A percentile compares a stretch with the other conserved stretches of the same genome.
These are phyloP conservation scores for Augochlora pura DNA, from an alignment of 1,140 invertebrate genomes.

Conservation along the genomic window DNA sequence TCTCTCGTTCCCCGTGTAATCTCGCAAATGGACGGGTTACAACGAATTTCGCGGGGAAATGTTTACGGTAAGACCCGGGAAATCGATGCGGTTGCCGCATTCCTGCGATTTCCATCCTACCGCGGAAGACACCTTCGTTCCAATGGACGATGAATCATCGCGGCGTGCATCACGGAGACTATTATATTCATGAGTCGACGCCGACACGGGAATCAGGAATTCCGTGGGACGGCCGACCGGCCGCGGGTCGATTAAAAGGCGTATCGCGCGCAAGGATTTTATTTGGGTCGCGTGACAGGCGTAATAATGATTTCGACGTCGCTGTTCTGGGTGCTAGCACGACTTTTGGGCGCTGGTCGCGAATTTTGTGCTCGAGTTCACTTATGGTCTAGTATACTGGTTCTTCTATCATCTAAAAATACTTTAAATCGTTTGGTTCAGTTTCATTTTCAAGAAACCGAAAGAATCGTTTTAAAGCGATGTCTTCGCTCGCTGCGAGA, in stretches of 20 bases:
- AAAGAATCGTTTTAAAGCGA: too few relatives aligned
- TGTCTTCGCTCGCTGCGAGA: too few relatives aligned
- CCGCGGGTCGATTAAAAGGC: slow-evolving; percentile 10
- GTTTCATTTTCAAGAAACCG: too few relatives aligned
- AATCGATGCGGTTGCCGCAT: slow-evolving; percentile 22
- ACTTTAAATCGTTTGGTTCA: too few relatives aligned
- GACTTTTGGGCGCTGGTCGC: too few relatives aligned
- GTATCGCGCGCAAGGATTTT: background rate
- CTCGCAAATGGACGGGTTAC: slow-evolving; percentile 29
- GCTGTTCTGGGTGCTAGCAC: too few relatives aligned
- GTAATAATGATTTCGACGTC: too few relatives aligned
- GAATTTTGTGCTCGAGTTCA: too few relatives aligned
- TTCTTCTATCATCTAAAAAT: too few relatives aligned
- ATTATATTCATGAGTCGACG: background rate
- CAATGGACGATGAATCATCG: slow-evolving; percentile 23
- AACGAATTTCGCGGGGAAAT: slow-evolving; percentile 15
- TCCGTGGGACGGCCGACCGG: background rate
- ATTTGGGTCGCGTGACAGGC: background rate
- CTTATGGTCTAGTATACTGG: too few relatives aligned
- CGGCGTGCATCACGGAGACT: background rate
- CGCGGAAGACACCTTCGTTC: slow-evolving; percentile 1
- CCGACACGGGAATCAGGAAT: slow-evolving; percentile 18
- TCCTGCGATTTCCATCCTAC: background rate
- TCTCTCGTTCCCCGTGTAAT: slow-evolving; percentile 14
- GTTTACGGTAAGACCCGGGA: background rate